phyloP scores from a whole-genome alignment of 2,888 invertebrate species.

The Rhagium mordax region DNA sequence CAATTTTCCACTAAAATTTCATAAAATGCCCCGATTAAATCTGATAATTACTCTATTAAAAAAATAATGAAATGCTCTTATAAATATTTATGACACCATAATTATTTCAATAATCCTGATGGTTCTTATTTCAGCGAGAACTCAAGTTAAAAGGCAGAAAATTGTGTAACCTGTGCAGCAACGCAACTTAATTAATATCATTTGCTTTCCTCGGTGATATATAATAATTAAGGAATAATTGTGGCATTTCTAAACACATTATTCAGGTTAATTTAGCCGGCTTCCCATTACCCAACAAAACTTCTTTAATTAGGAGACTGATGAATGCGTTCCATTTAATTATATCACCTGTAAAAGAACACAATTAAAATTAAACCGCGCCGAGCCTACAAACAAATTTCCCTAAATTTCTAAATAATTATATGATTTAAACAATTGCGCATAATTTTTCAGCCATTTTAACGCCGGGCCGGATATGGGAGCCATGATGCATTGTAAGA shows the following conservation, averaged over 20 bases:
- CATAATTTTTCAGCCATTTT: conserved; percentile 57
- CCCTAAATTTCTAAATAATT: conserved; percentile 42
- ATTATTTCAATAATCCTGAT: too few relatives aligned
- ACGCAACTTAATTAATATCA: conserved; percentile 32
- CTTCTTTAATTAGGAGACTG: conserved; percentile 50
- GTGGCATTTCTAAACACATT: conserved; percentile 39
- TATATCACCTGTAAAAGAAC: conserved; percentile 38
- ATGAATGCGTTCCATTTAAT: conserved; percentile 39
- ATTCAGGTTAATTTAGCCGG: conserved; percentile 34
- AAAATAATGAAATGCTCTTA: too few relatives aligned
- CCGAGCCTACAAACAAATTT: neutral
- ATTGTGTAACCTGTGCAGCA: conserved; percentile 2
- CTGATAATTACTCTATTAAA: too few relatives aligned
- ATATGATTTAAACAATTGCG: conserved; percentile 17
- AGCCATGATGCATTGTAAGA: conserved; percentile 60
- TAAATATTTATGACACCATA: too few relatives aligned
- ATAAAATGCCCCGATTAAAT: too few relatives aligned
- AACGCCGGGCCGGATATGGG: conserved; percentile 57
- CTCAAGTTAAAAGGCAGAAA: neutral
- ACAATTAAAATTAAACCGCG: conserved; percentile 18
- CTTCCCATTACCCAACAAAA: conserved; percentile 23
- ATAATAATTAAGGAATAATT: conserved; percentile 41
- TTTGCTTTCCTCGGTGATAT: conserved; percentile 34
- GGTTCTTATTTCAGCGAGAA: too few relatives aligned
- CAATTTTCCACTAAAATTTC: too few relatives aligned